Evolutionary conservation across 2,888 invertebrate genomes (phyloP).

Genomic region (Tenthredo livida): DNA sequence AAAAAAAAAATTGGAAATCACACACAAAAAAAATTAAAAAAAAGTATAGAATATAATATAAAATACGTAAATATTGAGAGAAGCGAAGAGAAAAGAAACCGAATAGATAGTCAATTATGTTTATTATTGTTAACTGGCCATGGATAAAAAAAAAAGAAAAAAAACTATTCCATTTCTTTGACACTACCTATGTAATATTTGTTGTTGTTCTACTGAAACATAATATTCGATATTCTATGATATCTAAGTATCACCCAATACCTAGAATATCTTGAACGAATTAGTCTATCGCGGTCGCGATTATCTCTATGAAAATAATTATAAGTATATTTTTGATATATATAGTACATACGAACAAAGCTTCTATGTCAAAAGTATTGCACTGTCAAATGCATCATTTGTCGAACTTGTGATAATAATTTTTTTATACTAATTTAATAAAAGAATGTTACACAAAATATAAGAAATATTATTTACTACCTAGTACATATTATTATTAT

Average conservation of each 20-base stretch:
- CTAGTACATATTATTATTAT: background rate
- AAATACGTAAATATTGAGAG: background rate
- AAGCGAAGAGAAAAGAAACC: background rate
- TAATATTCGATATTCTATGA: background rate
- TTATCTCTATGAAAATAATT: background rate
- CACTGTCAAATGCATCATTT: constrained; percentile 18
- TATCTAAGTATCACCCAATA: constrained; percentile 5
- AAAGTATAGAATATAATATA: background rate
- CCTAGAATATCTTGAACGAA: background rate
- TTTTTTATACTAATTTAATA: constrained; percentile 41
- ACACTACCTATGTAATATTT: background rate
- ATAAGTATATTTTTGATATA: constrained; percentile 44
- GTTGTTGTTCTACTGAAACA: background rate
- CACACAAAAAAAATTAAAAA: background rate
- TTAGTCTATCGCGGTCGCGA: background rate
- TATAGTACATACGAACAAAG: background rate
- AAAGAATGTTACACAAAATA: constrained; percentile 25
- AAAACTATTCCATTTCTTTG: background rate
- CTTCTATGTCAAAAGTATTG: constrained; percentile 40
- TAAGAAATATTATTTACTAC: background rate
- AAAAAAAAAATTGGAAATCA: background rate
- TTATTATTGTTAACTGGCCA: background rate
- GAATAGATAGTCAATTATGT: background rate
- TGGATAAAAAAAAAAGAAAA: background rate
- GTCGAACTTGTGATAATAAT: constrained; percentile 20